Evolutionary conservation across 2,888 invertebrate genomes (phyloP), one percentile per base, ranked within the genome.

Genomic region (Dasysyrphus albostriatus): DNA sequence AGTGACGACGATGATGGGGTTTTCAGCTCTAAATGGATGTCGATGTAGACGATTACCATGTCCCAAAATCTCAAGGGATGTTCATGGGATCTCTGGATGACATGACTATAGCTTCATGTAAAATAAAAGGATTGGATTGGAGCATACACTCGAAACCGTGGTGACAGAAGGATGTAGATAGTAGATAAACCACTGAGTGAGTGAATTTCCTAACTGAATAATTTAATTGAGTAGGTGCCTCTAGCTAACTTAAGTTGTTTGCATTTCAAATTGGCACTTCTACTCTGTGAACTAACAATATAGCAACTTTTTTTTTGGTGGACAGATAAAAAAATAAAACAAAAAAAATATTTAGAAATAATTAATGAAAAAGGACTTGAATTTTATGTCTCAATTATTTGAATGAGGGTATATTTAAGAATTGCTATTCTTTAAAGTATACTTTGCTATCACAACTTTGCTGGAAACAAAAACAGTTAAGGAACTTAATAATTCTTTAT

Each of bases 91-190:
- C 24, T 24, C 24, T 24, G 44, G 47, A 34, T 58, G 24, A 7
- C 14, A 49, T 67, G 24, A 24, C 24, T 24, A 24, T 24, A 34
- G 47, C 7, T 67, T 39, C n/a, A 39, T 37, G 14, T n/a, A 54
- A 39, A 69, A 54, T n/a, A 54, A 54, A 49, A 51, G 54, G 69
- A 69, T 54, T n/a, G n/a, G n/a, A n/a, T 42, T 39, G 29, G 5
- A 19, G 47, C 5, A 65, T 7, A 9, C 10, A 24, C 51, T 51
- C 14, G 39, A 69, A 51, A 2, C 14, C 12, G 9, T 51, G n/a
- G n/a, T 29, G 24, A 19, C 10, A 29, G 29, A 29, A 49, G 14
- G 29, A 69, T 19, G 37, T 59, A 8, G 8, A 34, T n/a, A n/a
- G 8, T 29, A 39, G 51, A 67, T 47, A 37, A 51, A 37, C 49